Evolutionary conservation across 2,888 invertebrate species (phyloP).

Genomic region (Lingula anatina): DNA sequence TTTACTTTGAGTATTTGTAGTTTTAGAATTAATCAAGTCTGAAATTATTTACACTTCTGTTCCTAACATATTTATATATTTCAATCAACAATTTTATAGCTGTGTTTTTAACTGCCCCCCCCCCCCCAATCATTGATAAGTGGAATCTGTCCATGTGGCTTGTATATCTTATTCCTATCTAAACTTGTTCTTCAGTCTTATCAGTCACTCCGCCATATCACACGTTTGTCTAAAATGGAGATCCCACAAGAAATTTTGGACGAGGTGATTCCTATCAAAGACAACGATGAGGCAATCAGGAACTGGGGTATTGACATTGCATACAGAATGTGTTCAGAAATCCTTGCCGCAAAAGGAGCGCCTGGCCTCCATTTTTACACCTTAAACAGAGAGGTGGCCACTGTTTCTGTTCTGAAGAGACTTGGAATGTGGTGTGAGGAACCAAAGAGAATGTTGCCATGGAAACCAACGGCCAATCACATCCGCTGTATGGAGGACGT

Average conservation of each 20-base stretch:
- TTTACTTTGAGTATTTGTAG: no score
- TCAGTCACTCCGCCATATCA: slow-evolving; percentile 59
- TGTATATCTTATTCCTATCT: no score
- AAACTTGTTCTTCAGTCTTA: slow-evolving; percentile 55
- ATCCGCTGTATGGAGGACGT: slow-evolving; percentile 56
- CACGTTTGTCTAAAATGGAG: slow-evolving; percentile 63
- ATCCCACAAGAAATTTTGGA: slow-evolving; percentile 62
- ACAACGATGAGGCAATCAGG: slow-evolving; percentile 60
- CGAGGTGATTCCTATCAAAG: slow-evolving; percentile 58
- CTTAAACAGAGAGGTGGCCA: slow-evolving; percentile 57
- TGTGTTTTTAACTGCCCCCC: no score
- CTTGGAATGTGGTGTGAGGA: slow-evolving; percentile 57
- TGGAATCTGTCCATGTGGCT: no score
- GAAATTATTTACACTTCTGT: no score
- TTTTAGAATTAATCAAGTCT: no score
- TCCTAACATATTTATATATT: no score
- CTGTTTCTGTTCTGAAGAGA: slow-evolving; percentile 55
- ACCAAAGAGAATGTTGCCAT: slow-evolving; percentile 55
- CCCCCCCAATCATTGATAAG: no score
- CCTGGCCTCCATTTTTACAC: slow-evolving; percentile 61
- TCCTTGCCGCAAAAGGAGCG: slow-evolving; percentile 54
- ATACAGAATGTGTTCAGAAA: slow-evolving; percentile 56
- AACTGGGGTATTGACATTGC: slow-evolving; percentile 61
- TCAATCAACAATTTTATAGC: no score
- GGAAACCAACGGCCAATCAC: slow-evolving; percentile 55